Conservation (phyloP, 2,888 invertebrate species). For the Acleris sparsana region DNA sequence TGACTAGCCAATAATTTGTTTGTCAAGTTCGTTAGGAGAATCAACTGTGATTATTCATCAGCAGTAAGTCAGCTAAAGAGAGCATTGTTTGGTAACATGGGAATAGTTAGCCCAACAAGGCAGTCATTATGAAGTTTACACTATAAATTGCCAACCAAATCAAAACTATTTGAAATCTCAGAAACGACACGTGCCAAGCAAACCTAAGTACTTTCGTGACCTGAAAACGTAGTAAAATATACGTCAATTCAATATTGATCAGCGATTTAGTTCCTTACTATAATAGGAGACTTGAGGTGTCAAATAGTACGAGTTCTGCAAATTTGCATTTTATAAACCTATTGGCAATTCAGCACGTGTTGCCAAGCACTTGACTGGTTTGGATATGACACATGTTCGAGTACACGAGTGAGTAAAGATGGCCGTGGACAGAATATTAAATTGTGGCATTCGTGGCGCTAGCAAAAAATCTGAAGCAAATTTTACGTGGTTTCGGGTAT, state of each 20-base stretch:
- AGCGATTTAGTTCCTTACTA: conserved; percentile 50
- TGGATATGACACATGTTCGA: conserved; percentile 77
- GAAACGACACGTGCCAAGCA: conserved; percentile 3
- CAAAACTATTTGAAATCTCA: neutral
- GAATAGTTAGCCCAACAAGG: no score
- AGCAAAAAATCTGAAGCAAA: conserved; percentile 44
- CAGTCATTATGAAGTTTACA: neutral
- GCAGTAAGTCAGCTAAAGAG: no score
- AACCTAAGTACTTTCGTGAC: conserved; percentile 52
- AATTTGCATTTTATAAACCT: conserved; percentile 71
- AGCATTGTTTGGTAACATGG: no score
- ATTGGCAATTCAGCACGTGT: conserved; percentile 70
- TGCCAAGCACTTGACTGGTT: conserved; percentile 58
- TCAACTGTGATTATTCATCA: no score
- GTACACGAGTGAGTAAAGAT: conserved; percentile 54
- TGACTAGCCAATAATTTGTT: no score
- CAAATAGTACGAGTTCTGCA: conserved; percentile 54
- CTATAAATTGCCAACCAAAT: neutral
- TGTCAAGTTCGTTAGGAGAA: no score
- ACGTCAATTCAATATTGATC: conserved; percentile 49
- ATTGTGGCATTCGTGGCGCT: conserved; percentile 47
- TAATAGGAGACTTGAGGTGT: conserved; percentile 50
- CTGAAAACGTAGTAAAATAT: conserved; percentile 56
- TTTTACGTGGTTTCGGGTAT: conserved; percentile 40
- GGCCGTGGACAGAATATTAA: conserved; percentile 56